A percentile compares a stretch with the other conserved stretches of the same genome.
Conservation (phyloP, 2,888 invertebrate genomes). For the Pristionchus maxplancki region DNA sequence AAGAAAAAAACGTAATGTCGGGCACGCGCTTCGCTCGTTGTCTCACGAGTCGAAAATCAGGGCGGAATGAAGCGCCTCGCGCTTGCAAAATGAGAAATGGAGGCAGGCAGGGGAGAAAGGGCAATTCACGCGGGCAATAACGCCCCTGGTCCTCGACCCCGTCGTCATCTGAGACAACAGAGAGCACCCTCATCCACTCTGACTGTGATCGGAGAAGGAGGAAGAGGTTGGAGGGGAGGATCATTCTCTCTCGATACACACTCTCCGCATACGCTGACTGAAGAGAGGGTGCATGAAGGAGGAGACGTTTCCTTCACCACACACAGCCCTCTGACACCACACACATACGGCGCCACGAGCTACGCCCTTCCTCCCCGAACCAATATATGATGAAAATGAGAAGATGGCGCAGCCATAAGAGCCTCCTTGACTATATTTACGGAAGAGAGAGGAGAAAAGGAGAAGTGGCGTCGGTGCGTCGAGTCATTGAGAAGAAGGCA, state of each 20-base stretch:
- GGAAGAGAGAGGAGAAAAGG: background rate
- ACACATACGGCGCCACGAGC: constrained; percentile 10
- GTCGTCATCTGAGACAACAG: constrained; percentile 25
- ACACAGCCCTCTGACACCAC: background rate
- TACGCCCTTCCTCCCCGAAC: background rate
- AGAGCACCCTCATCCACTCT: constrained; percentile 9
- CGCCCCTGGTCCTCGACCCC: background rate
- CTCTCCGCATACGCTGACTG: background rate
- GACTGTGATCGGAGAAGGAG: background rate
- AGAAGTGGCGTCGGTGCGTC: constrained; percentile 16
- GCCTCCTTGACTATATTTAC: constrained; percentile 43
- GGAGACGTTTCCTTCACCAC: background rate
- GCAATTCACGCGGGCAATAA: constrained; percentile 35
- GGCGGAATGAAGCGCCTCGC: background rate
- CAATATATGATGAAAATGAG: constrained; percentile 47
- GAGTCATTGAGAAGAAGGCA: constrained; percentile 2
- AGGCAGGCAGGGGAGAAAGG: constrained; percentile 19
- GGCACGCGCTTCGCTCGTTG: background rate
- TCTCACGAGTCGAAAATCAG: constrained; percentile 35
- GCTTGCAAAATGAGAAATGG: constrained; percentile 36
- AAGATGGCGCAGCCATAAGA: constrained; percentile 26
- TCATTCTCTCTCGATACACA: background rate
- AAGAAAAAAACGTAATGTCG: background rate
- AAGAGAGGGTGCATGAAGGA: background rate
- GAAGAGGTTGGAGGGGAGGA: background rate